phyloP scores from a whole-genome alignment of 2,888 invertebrate genomes.

The Nowickia ferox region DNA sequence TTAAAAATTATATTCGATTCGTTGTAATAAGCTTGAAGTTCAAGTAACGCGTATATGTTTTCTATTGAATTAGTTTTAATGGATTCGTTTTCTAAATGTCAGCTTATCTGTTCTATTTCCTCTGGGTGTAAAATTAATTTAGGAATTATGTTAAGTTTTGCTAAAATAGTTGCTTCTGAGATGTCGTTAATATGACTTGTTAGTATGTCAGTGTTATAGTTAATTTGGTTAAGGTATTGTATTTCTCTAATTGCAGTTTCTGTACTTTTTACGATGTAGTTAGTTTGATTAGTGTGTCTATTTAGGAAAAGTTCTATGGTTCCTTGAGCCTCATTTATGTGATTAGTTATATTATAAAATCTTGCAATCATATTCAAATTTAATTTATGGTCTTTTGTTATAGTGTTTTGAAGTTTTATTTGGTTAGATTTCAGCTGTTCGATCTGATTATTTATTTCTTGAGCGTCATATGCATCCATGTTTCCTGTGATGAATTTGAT shows the following conservation, averaged over 20 bases:
- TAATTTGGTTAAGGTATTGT: too few species aligned
- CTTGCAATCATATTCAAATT: slow-evolving; percentile 33
- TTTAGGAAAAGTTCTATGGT: not conserved
- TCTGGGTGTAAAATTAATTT: slow-evolving; percentile 63
- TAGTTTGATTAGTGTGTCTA: too few species aligned
- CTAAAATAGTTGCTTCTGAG: slow-evolving; percentile 64
- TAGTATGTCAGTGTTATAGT: too few species aligned
- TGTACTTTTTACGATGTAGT: too few species aligned
- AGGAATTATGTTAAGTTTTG: slow-evolving; percentile 68
- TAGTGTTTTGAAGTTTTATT: slow-evolving; percentile 3
- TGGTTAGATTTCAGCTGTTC: slow-evolving; percentile 16
- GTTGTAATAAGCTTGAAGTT: slow-evolving; percentile 63
- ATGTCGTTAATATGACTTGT: too few species aligned
- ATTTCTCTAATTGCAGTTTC: too few species aligned
- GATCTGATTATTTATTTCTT: slow-evolving; percentile 43
- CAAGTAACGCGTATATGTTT: slow-evolving; percentile 66
- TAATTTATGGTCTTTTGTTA: slow-evolving; percentile 40
- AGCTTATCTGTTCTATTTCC: slow-evolving; percentile 60
- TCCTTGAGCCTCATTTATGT: slow-evolving; percentile 28
- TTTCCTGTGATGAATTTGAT: slow-evolving; percentile 5
- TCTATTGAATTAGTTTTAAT: slow-evolving; percentile 60
- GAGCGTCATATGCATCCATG: not conserved
- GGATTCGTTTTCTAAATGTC: slow-evolving; percentile 43
- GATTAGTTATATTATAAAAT: slow-evolving; percentile 15
- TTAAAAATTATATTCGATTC: too few species aligned